phyloP scores from a whole-genome alignment of 2,888 invertebrate genomes.

The Lasius fuliginosus region DNA sequence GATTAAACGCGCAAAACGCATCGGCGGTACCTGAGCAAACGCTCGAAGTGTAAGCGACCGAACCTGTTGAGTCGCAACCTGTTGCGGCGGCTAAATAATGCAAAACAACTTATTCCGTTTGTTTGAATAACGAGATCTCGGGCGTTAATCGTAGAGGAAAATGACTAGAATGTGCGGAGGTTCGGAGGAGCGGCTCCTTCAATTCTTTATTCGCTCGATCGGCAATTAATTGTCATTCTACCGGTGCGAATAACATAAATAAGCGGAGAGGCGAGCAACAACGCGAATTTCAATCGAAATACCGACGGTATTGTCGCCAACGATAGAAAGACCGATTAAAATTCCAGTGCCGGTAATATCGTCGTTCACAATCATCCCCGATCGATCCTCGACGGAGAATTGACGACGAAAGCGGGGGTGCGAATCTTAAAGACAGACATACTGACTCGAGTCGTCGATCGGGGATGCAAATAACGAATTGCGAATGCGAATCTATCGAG shows the following conservation, averaged over 20 bases:
- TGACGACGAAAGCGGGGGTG: slow-evolving; percentile 22
- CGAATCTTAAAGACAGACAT: slow-evolving; percentile 62
- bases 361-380: slow-evolving; percentile 8
- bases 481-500: neutral
- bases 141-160: neutral
- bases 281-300: slow-evolving; percentile 76
- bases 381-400: slow-evolving; percentile 55
- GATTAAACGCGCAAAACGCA: slow-evolving; percentile 33
- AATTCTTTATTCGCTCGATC: neutral
- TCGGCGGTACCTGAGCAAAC: slow-evolving; percentile 39
- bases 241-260: slow-evolving; percentile 32
- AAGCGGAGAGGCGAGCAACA: slow-evolving; percentile 62
- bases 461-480: neutral
- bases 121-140: slow-evolving; percentile 3
- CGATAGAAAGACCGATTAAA: slow-evolving; percentile 72
- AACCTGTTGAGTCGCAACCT: slow-evolving; percentile 78
- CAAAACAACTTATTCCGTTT: slow-evolving; percentile 45
- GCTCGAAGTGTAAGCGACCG: slow-evolving; percentile 45
- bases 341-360: slow-evolving; percentile 68
- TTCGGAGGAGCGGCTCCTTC: neutral
- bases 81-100: slow-evolving; percentile 68
- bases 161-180: no score
- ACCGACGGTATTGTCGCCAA: slow-evolving; percentile 57
- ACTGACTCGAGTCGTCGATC: slow-evolving; percentile 1
- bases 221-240: neutral